Percentiles rank a stretch among this genome's conserved stretches.
Conservation (phyloP, 2,888 invertebrate genomes). For the Diaprepes abbreviatus region DNA sequence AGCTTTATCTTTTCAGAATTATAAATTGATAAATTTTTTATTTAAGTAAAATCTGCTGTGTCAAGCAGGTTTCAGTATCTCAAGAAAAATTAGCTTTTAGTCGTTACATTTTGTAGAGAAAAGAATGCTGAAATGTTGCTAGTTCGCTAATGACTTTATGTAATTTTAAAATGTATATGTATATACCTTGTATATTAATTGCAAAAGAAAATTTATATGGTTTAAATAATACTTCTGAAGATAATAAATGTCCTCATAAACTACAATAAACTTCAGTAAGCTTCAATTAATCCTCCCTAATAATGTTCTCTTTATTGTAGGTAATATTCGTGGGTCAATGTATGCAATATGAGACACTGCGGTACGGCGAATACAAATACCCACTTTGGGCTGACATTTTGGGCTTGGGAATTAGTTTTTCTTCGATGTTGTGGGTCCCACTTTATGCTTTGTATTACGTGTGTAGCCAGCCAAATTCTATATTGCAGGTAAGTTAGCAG, state of each 20-base stretch:
- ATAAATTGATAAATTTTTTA: no score
- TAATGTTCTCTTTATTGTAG: conserved; percentile 64
- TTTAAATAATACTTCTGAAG: no score
- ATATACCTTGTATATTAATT: no score
- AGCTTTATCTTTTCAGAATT: no score
- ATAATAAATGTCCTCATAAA: neutral
- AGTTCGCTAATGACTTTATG: no score
- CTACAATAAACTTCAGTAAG: neutral
- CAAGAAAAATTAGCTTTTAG: no score
- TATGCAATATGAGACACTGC: conserved; percentile 72
- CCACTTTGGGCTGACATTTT: conserved; percentile 75
- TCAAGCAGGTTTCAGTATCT: no score
- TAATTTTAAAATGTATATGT: no score
- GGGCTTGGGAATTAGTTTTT: conserved; percentile 73
- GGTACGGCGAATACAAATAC: conserved; percentile 73
- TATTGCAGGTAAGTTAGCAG: conserved; percentile 68
- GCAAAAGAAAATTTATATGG: no score
- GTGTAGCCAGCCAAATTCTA: conserved; percentile 68
- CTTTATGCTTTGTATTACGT: conserved; percentile 74
- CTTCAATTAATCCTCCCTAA: conserved; percentile 11
- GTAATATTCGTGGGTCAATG: conserved; percentile 75
- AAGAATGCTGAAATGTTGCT: no score
- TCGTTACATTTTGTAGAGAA: no score
- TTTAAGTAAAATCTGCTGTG: no score
- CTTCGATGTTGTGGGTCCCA: conserved; percentile 78